Percentiles rank a stretch among this genome's conserved stretches.
Evolutionary conservation across 1,140 invertebrate species (phyloP).

Genomic region (Hyles vespertilio): DNA sequence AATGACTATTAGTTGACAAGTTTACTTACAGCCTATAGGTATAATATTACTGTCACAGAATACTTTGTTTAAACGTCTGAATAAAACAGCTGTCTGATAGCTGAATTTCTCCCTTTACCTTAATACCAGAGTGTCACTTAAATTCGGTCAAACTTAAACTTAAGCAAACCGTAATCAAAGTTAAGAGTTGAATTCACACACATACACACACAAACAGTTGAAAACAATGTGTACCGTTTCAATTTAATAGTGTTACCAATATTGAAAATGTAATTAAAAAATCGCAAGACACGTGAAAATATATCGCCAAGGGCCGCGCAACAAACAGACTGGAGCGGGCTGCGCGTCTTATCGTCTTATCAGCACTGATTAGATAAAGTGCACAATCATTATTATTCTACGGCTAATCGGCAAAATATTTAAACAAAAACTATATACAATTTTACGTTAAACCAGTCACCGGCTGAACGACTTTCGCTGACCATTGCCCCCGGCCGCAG

Average conservation of each 20-base stretch:
- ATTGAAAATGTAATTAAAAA: slow-evolving; percentile 16
- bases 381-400: slow-evolving; percentile 48
- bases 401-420: slow-evolving; percentile 45
- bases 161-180: too few species aligned
- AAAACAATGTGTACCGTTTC: slow-evolving; percentile 14
- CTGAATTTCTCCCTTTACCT: too few species aligned
- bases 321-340: slow-evolving; percentile 33
- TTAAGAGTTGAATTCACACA: too few species aligned
- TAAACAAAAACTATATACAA: slow-evolving; percentile 22
- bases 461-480: slow-evolving; percentile 16
- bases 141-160: too few species aligned
- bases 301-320: slow-evolving; percentile 26
- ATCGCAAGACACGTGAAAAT: slow-evolving; percentile 17
- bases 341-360: slow-evolving; percentile 43
- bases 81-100: too few species aligned
- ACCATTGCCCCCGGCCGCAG: neutral
- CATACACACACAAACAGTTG: too few species aligned
- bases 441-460: slow-evolving; percentile 14
- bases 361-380: slow-evolving; percentile 50
- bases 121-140: too few species aligned
- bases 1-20: too few species aligned
- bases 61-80: too few species aligned
- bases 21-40: too few species aligned
- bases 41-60: too few species aligned
- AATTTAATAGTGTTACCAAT: slow-evolving; percentile 20